These are phyloP conservation scores for Drosophila ambigua DNA, from an alignment of 1,140 invertebrate genomes.

Conservation along the genomic window DNA sequence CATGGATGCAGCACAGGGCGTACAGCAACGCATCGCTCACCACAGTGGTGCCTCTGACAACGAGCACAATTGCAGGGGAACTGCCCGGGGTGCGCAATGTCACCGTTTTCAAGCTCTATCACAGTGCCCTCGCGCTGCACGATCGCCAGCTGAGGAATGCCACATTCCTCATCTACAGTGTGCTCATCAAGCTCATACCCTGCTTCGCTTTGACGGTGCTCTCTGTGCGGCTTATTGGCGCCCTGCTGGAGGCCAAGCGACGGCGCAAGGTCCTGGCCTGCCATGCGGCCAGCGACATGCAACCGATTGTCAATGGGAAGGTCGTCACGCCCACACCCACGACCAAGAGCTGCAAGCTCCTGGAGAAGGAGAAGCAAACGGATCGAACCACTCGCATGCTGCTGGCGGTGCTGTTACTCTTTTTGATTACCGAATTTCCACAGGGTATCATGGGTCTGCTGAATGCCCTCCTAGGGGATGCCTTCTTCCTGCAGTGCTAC, in stretches of 20 bases:
- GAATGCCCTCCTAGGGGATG: slow-evolving; percentile 88
- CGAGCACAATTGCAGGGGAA: neutral
- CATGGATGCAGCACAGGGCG: slow-evolving; percentile 27
- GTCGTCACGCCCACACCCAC: slow-evolving; percentile 74
- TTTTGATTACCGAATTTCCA: slow-evolving; percentile 93
- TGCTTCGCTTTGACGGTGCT: slow-evolving; percentile 92
- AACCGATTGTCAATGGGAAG: slow-evolving; percentile 83
- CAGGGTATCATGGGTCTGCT: slow-evolving; percentile 93
- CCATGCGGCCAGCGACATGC: slow-evolving; percentile 84
- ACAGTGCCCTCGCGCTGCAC: slow-evolving; percentile 66
- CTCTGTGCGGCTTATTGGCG: slow-evolving; percentile 91
- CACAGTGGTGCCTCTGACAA: slow-evolving; percentile 39
- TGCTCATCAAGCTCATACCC: slow-evolving; percentile 93
- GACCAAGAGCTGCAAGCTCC: slow-evolving; percentile 84
- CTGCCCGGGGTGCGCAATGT: slow-evolving; percentile 58
- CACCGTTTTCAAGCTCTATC: slow-evolving; percentile 68
- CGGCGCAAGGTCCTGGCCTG: slow-evolving; percentile 88
- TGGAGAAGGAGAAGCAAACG: slow-evolving; percentile 89
- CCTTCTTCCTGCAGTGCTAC: slow-evolving; percentile 92
- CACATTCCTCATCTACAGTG: slow-evolving; percentile 94
- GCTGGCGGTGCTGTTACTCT: slow-evolving; percentile 94
- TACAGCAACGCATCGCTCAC: slow-evolving; percentile 31
- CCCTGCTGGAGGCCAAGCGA: slow-evolving; percentile 90
- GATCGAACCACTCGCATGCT: slow-evolving; percentile 97
- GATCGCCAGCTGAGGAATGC: slow-evolving; percentile 83